These are phyloP conservation scores for Cebus imitator DNA, from an alignment of 2,113 vertebrate genomes.

Conservation along the genomic window DNA sequence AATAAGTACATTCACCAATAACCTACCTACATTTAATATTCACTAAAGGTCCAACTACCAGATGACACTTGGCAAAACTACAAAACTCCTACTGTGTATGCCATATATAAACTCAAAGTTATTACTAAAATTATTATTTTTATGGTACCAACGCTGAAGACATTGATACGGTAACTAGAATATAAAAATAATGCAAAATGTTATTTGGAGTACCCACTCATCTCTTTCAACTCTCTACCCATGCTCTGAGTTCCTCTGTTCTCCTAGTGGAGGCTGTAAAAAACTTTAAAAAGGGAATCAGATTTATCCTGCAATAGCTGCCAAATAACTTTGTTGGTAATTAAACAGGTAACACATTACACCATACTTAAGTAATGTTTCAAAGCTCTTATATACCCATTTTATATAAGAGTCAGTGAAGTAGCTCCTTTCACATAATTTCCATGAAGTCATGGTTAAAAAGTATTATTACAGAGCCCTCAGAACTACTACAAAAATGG, in stretches of 20 bases:
- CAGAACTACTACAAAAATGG: slow-evolving; percentile 49
- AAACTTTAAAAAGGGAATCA: background rate
- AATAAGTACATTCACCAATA: background rate
- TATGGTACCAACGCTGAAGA: background rate
- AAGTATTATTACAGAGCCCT: slow-evolving; percentile 21
- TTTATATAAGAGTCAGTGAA: background rate
- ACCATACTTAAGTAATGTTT: slow-evolving; percentile 4
- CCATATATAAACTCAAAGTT: background rate
- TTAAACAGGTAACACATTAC: slow-evolving; percentile 17
- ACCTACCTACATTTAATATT: background rate
- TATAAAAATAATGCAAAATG: background rate
- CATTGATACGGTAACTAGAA: slow-evolving; percentile 29
- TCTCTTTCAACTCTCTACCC: background rate
- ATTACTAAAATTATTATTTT: background rate
- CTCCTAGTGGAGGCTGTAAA: background rate
- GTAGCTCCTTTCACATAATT: background rate
- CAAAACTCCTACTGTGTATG: background rate
- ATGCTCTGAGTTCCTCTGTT: background rate
- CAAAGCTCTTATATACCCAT: background rate
- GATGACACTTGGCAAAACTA: background rate
- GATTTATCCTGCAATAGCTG: background rate
- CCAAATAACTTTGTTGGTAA: background rate
- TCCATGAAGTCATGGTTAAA: slow-evolving; percentile 42
- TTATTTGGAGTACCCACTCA: background rate
- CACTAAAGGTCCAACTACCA: background rate